Evolutionary conservation across 1,140 invertebrate species (phyloP), one percentile per base, ranked within the genome.

Genomic region (Tetramorium parvispinum): DNA sequence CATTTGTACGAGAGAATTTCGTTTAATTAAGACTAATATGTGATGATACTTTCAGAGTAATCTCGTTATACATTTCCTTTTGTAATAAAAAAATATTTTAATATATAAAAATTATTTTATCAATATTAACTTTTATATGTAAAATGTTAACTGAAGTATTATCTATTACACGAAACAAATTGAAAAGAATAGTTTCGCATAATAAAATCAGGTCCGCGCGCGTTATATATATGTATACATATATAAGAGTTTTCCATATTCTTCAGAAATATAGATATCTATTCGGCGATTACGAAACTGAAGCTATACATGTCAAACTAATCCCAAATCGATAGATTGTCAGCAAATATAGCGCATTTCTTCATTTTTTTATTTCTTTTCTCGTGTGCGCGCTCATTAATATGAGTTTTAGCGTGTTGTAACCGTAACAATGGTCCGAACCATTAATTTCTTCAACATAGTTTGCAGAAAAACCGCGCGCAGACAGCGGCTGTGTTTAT

Each of bases 371-470:
- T 8, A 0, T 21, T 21, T 13, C n/a, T 24, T 53, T 55, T 55
- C 27, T 79, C 46, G 21, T 21, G 3, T 68, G 11, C 5, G 37
- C 40, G 11, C 8, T 55, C 37, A 59, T 55, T 71, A 57, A 51
- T 63, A 61, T 10, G 37, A 40, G 21, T 55, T 68, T 37, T 11
- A 70, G 3, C 10, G 24, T 37, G 8, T 40, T 40, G 13, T 32
- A n/a, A 81, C 3, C 18, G 37, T 55, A 78, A 81, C 65, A 70
- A 43, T 57, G 11, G 21, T 21, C 21, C 16, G 11, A 8, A 5
- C 10, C 37, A 68, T 81, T 71, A 71, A 79, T 6, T 40, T 81
- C 43, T 21, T 4, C 37, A 81, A 81, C 43, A 71, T 68, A 53
- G 46, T 68, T 40, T 6, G 46, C 16, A 8, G 13, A 7, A 4